Conservation (phyloP, 2,797 vertebrate genomes). For the Macropus fuliginosus region DNA sequence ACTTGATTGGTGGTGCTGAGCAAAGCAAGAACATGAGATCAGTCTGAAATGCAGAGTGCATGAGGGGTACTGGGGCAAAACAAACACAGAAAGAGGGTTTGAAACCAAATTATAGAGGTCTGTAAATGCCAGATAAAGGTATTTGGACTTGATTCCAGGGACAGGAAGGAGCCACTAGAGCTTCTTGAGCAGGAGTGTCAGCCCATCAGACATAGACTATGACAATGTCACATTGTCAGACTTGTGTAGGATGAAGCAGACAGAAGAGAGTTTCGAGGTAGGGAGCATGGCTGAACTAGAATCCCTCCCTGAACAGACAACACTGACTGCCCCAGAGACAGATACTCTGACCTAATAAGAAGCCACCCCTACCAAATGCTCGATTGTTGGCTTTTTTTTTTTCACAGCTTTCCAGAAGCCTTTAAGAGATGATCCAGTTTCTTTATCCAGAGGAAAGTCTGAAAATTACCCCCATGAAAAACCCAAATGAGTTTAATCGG, state of each 20-base stretch:
- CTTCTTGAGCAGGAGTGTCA: not conserved
- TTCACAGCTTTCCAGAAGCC: conserved; percentile 37
- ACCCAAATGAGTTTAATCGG: conserved; percentile 51
- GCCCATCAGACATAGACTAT: not conserved
- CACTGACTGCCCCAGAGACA: conserved; percentile 3
- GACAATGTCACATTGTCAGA: not conserved
- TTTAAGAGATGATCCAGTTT: conserved; percentile 64
- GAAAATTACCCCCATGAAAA: conserved; percentile 61
- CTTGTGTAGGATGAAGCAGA: not conserved
- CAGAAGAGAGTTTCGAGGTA: too few species aligned
- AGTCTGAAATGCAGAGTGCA: not conserved
- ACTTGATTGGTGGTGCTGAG: not conserved
- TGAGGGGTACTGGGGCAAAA: not conserved
- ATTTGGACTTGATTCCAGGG: not conserved
- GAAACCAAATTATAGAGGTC: not conserved
- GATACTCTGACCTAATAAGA: conserved; percentile 24
- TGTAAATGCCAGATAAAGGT: not conserved
- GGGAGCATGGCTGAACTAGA: conserved; percentile 12
- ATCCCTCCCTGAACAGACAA: conserved; percentile 31
- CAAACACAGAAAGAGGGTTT: not conserved
- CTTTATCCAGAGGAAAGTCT: conserved; percentile 59
- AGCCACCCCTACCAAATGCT: not conserved
- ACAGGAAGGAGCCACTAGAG: not conserved
- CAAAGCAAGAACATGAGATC: not conserved
- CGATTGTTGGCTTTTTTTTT: conserved; percentile 23